A percentile compares a stretch with the other conserved stretches of the same genome.
Evolutionary conservation across 2,113 vertebrate genomes (phyloP).

Genomic region (Zingel zingel): DNA sequence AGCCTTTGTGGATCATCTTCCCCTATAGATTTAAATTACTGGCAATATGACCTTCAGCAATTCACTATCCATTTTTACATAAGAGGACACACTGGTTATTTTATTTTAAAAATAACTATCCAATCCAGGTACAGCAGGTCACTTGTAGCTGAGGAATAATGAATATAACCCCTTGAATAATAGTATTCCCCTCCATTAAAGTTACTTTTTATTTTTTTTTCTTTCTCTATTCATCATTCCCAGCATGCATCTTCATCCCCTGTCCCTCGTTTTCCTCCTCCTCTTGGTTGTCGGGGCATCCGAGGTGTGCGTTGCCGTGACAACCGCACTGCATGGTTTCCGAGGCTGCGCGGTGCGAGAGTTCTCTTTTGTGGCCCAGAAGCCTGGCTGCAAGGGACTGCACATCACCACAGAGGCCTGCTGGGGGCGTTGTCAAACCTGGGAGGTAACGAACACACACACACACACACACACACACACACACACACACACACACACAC

Average conservation of each 20-base stretch:
- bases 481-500: conserved; percentile 3
- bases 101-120: neutral
- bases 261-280: conserved; percentile 42
- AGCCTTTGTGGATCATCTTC: neutral
- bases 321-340: conserved; percentile 74
- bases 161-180: neutral
- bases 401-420: conserved; percentile 83
- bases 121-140: neutral
- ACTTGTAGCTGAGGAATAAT: neutral
- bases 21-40: neutral
- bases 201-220: neutral
- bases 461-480: neutral
- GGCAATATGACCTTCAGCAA: neutral
- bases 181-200: neutral
- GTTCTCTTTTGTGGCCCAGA: conserved; percentile 83
- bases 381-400: conserved; percentile 80
- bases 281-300: conserved; percentile 62
- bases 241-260: conserved; percentile 71
- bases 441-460: conserved; percentile 77
- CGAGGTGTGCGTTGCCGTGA: conserved; percentile 48
- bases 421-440: conserved; percentile 86
- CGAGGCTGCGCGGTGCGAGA: conserved; percentile 83
- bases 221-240: conserved; percentile 14
- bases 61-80: neutral
- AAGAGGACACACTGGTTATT: neutral